A percentile compares a stretch with the other conserved stretches of the same genome.
phyloP scores from a whole-genome alignment of 2,797 vertebrate species.

The Parauchenoglanis punctatus region DNA sequence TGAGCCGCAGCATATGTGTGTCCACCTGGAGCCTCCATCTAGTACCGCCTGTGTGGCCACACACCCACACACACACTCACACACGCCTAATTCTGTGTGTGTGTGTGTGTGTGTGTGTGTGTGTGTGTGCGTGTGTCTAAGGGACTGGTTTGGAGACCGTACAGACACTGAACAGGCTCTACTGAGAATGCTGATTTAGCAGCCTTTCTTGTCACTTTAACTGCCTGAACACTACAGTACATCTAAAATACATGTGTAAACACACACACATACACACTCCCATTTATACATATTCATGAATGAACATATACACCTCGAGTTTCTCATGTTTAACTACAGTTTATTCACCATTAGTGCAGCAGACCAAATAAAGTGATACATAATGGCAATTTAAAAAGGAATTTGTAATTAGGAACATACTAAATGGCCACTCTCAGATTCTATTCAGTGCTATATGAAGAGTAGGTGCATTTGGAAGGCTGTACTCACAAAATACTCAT shows the following conservation, averaged over 20 bases:
- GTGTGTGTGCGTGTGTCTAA: constrained; percentile 25
- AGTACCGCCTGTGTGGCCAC: constrained; percentile 26
- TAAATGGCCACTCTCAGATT: neutral
- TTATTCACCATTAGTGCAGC: neutral
- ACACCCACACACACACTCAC: constrained; percentile 10
- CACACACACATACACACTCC: constrained; percentile 20
- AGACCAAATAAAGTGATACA: neutral
- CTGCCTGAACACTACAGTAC: constrained; percentile 5
- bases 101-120: constrained; percentile 34
- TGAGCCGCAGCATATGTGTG: constrained; percentile 58
- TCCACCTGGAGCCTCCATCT: constrained; percentile 56
- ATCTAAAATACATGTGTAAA: neutral
- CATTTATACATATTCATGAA: neutral
- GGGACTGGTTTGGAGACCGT: neutral
- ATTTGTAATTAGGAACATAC: neutral
- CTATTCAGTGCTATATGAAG: neutral
- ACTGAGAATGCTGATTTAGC: constrained; percentile 28
- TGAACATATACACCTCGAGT: neutral
- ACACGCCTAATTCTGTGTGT: neutral
- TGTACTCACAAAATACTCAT: neutral
- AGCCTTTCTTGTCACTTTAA: constrained; percentile 38
- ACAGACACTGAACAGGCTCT: constrained; percentile 13
- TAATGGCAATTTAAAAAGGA: neutral
- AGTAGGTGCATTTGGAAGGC: neutral
- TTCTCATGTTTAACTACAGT: neutral